Evolutionary conservation across 2,113 vertebrate species (phyloP), one percentile per base, ranked within the genome.

Genomic region (Vireo altiloquus): DNA sequence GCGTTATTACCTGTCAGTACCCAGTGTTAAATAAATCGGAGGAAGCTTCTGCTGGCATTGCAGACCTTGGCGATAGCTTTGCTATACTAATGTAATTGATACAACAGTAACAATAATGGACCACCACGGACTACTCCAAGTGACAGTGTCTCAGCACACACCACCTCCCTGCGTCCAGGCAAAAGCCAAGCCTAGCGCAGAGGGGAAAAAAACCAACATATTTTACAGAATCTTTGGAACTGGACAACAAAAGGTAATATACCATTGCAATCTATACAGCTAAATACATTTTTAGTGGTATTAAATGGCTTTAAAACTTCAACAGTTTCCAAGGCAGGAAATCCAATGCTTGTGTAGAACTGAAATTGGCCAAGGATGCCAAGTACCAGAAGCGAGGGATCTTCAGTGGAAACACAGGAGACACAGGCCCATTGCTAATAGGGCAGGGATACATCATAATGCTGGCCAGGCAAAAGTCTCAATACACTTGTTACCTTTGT

Each of bases 1-100:
- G 82, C n/a, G 52, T 89, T 94, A 93, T 92, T 88, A 85, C 77
- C 76, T 80, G 40, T 77, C 72, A 91, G 31, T 37, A 74, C 54
- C 30, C 44, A 70, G 23, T 2, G 6, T 71, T 64, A 81, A 59
- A 95, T 79, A 63, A 90, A 71, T 20, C 64, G 75, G 39, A 94
- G 76, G 64, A 92, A 82, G 35, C 54, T 82, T 80, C 71, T 92
- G 68, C 81, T 84, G 50, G 13, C 69, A 79, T 59, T 90, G 64
- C 64, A 92, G 76, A 79, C 91, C 37, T 64, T 21, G 23, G 44
- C 0, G 9, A 90, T 77, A 80, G 54, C 63, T 88, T 86, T 5
- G 3, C 54, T 93, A 92, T 78, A 66, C 42, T 92, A 60, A 90
- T 37, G 25, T 13, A 72, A 53, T 83, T 69, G 66, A 35, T 94